Base-by-base conservation (phyloP, 2,888 invertebrate genomes). In the Drosophila koepferae region DNA sequence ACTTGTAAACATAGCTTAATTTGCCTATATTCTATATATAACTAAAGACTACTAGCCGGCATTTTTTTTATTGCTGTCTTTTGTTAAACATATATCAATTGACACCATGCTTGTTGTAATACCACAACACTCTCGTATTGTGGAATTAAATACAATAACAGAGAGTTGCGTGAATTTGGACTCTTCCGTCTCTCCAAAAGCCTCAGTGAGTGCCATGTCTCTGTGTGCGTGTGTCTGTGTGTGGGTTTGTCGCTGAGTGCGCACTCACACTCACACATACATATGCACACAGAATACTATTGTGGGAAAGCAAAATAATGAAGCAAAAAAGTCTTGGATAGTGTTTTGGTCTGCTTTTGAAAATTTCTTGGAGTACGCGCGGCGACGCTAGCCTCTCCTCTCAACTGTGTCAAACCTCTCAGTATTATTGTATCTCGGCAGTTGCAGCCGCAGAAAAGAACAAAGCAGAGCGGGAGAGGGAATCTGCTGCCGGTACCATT, bases 121-220 rank as follows among this genome's bases (percentile, higher is more conserved):
- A 63, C 65, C 31, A 58, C 49, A 76, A 62, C 53, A 69, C 63
- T 69, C 55, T 78, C 34, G 38, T 38, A 9, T 38, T 16, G 36
- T 74, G 73, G 81, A 83, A 83, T 75, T 59, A 85, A 73, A 84
- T 81, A 86, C 74, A 86, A 89, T 68, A 78, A 73, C 71, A 82
- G 80, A 82, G 76, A 66, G 34, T 44, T 63, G 59, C 63, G 62
- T 53, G 60, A 48, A 55, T 63, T 65, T 66, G 14, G 68, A 63
- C 75, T 80, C 75, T 79, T 72, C 55, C 51, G 38, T 60, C 74
- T 81, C 63, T 66, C 54, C 23, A 36, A 53, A 36, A 48, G 20
- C 20, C 23, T 34, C 38, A 51, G 40, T 18, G 62, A 68, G 67
- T 63, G 64, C 18, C 34, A 1, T 23, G 20, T 44, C 4, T 34